A percentile compares a stretch with the other conserved stretches of the same genome.
Conservation (phyloP, 2,888 invertebrate species). For the Sicus ferrugineus region DNA sequence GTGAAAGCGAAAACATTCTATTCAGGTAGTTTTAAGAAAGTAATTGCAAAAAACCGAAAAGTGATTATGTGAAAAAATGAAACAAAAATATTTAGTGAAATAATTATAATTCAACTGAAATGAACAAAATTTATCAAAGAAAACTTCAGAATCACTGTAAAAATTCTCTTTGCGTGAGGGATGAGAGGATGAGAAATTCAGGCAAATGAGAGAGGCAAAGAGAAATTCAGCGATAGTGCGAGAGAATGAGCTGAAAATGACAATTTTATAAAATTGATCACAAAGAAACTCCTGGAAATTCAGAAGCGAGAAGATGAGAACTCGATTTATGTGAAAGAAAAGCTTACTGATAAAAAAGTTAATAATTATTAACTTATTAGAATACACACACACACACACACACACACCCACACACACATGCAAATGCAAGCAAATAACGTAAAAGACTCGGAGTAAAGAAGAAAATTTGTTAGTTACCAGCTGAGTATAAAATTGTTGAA, state of each 20-base stretch:
- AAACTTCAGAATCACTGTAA: neutral
- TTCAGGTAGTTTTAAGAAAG: conserved; percentile 30
- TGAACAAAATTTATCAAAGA: neutral
- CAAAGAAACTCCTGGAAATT: too few species aligned
- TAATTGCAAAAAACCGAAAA: conserved; percentile 10
- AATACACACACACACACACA: conserved; percentile 17
- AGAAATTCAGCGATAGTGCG: too few species aligned
- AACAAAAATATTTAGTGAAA: neutral
- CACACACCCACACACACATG: neutral
- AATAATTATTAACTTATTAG: too few species aligned
- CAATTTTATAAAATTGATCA: too few species aligned
- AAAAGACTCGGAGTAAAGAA: neutral
- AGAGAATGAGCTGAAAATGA: too few species aligned
- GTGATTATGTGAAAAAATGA: conserved; percentile 7
- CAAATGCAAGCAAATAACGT: neutral
- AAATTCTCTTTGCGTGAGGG: too few species aligned
- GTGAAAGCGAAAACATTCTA: conserved; percentile 29
- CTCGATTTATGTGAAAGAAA: too few species aligned
- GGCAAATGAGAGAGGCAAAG: too few species aligned
- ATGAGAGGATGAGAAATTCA: too few species aligned
- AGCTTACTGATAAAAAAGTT: too few species aligned
- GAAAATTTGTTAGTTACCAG: neutral
- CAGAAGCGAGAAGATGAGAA: too few species aligned
- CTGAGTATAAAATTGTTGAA: neutral
- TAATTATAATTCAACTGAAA: neutral